A percentile compares a stretch with the other conserved stretches of the same genome.
Evolutionary conservation across 1,140 invertebrate genomes (phyloP).

Genomic region (Steinernema feltiae): DNA sequence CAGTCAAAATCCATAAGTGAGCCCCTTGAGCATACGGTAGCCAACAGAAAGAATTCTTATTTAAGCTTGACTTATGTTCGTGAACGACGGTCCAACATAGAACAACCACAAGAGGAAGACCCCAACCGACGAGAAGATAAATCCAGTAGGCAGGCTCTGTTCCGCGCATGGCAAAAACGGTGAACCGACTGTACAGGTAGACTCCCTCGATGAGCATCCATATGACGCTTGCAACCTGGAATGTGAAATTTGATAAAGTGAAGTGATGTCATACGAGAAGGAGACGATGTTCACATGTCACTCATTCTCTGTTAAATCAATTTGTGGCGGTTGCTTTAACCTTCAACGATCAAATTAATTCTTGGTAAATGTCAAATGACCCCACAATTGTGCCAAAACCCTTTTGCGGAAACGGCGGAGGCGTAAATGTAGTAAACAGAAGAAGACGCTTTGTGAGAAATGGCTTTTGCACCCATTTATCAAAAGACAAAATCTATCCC

Average conservation of each 20-base stretch:
- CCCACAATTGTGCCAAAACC: neutral
- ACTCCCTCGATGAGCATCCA: slow-evolving; percentile 57
- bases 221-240: slow-evolving; percentile 53
- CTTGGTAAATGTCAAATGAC: too few relatives aligned
- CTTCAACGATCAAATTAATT: neutral
- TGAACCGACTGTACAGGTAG: slow-evolving; percentile 53
- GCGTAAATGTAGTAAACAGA: neutral
- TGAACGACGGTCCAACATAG: slow-evolving; percentile 55
- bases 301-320: too few relatives aligned
- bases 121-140: slow-evolving; percentile 53
- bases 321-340: neutral
- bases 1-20: slow-evolving; percentile 56
- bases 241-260: too few relatives aligned
- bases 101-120: too few relatives aligned
- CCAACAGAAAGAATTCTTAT: slow-evolving; percentile 50
- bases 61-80: slow-evolving; percentile 39
- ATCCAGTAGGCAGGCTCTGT: slow-evolving; percentile 48
- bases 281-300: too few relatives aligned
- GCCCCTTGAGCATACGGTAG: slow-evolving; percentile 55
- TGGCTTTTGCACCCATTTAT: slow-evolving; percentile 6
- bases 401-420: neutral
- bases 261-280: too few relatives aligned
- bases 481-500: neutral
- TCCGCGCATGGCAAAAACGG: slow-evolving; percentile 54
- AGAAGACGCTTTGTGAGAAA: neutral